A percentile compares a stretch with the other conserved stretches of the same genome.
These are phyloP conservation scores for Trichomalopsis sarcophagae DNA, from an alignment of 1,140 invertebrate genomes.

Conservation along the genomic window DNA sequence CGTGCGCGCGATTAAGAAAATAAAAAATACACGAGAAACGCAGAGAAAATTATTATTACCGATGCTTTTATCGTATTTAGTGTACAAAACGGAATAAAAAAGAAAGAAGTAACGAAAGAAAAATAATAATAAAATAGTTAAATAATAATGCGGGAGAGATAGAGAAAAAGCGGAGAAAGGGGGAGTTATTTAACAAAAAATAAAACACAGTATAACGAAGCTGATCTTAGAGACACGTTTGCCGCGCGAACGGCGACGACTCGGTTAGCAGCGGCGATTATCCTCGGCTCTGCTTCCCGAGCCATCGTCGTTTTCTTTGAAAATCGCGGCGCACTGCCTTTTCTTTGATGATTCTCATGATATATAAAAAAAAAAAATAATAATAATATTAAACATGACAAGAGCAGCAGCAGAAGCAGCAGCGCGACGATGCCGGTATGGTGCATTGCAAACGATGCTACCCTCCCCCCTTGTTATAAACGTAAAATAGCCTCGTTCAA, in stretches of 20 bases:
- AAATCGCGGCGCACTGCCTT: slow-evolving; percentile 59
- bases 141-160: slow-evolving; percentile 55
- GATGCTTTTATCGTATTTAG: slow-evolving; percentile 62
- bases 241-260: slow-evolving; percentile 29
- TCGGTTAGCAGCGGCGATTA: not conserved
- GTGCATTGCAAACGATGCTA: slow-evolving; percentile 30
- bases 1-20: slow-evolving; percentile 39
- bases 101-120: slow-evolving; percentile 51
- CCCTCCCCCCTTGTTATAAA: slow-evolving; percentile 70
- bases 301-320: not conserved
- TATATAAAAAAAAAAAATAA: slow-evolving; percentile 29
- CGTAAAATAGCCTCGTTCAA: slow-evolving; percentile 59
- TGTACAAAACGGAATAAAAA: slow-evolving; percentile 59
- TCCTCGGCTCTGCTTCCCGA: not conserved
- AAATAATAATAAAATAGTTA: slow-evolving; percentile 53
- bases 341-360: slow-evolving; percentile 59
- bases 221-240: slow-evolving; percentile 50
- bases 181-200: slow-evolving; percentile 37
- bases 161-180: slow-evolving; percentile 47
- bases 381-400: slow-evolving; percentile 51
- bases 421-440: slow-evolving; percentile 51
- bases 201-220: slow-evolving; percentile 42
- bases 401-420: slow-evolving; percentile 55
- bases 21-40: slow-evolving; percentile 40
- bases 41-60: slow-evolving; percentile 51